Base-by-base conservation (phyloP, 1,140 invertebrate species). In the Pachypsylla venusta region DNA sequence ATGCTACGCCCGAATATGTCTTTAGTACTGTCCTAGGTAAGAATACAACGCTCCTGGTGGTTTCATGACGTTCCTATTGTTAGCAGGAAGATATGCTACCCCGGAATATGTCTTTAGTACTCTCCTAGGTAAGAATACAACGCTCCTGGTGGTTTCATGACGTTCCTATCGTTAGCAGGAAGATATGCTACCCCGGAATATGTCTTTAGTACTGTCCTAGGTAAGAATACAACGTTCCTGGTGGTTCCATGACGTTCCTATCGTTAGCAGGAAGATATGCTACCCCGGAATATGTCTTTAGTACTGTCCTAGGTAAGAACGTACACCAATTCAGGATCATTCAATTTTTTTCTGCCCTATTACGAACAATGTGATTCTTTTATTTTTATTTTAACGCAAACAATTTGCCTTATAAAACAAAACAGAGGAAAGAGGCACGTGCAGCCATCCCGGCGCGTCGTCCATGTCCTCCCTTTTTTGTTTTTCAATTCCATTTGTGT, bases 71-170 rank as follows among this genome's bases (percentile, higher is more conserved):
- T 75, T 94, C 39, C 72, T 92, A 2, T 93, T 91, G 30, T 76
- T 85, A n/a, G 89, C 88, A 59, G 89, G 81, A 20, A 82, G 82
- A 72, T 88, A 85, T 72, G 73, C 85, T n/a, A 22, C 16, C 7
- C 42, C 42, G 4, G 42, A 48, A 7, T 48, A 48, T 19, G 22
- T 22, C 16, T 48, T 4, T 22, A 48, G 42, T 48, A 22, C 42
- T 48, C n/a, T 48, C 4, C n/a, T 19, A 62, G 75, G 72, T 84
- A 79, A 54, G 90, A 89, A 19, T 76, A 81, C 28, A 82, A 83
- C 63, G 79, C 97, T 56, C 89, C 90, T 63, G 93, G 91, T 48
- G 85, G 86, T 4, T 82, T 92, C 69, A 81, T 95, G 53, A 84
- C 91, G 40, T 75, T 94, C 39, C 72, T 92, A 2, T 93, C 92